Conservation (phyloP, 1,140 invertebrate species). For the Lysiphlebus fabarum region DNA sequence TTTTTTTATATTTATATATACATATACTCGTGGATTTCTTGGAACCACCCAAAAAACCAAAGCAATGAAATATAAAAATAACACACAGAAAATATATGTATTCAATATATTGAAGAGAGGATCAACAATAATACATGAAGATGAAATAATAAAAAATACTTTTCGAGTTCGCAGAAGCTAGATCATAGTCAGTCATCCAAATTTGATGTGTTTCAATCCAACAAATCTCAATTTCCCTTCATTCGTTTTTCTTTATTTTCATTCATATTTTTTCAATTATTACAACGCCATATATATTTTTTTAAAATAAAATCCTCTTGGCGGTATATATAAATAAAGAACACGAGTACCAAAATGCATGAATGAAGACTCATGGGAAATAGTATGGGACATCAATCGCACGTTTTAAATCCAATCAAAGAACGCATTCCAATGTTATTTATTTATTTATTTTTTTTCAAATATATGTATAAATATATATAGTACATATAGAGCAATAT, state of each 20-base stretch:
- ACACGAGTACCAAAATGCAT: constrained; percentile 8
- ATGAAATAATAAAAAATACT: too few relatives aligned
- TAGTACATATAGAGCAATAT: too few relatives aligned
- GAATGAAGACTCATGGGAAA: constrained; percentile 18
- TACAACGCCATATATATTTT: too few relatives aligned
- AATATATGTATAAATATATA: too few relatives aligned
- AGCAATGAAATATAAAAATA: not conserved
- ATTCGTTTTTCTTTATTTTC: too few relatives aligned
- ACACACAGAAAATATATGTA: not conserved
- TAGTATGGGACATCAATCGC: constrained; percentile 10
- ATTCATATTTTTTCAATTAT: too few relatives aligned
- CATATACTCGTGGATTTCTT: not conserved
- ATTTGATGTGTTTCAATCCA: constrained; percentile 13
- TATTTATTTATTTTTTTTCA: not conserved
- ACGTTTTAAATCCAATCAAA: constrained; percentile 13
- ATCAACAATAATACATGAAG: too few relatives aligned
- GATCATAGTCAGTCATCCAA: constrained; percentile 9
- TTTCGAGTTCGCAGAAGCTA: constrained; percentile 6
- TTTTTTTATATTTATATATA: not conserved
- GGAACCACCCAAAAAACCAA: constrained; percentile 8
- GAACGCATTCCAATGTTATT: constrained; percentile 2
- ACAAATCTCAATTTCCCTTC: too few relatives aligned
- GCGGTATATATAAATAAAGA: not conserved
- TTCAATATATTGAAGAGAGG: too few relatives aligned
- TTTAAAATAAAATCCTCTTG: not conserved